Percentiles rank a stretch among this genome's conserved stretches.
These are phyloP conservation scores for Slavum lentiscoides DNA, from an alignment of 2,888 invertebrate species.

Conservation along the genomic window DNA sequence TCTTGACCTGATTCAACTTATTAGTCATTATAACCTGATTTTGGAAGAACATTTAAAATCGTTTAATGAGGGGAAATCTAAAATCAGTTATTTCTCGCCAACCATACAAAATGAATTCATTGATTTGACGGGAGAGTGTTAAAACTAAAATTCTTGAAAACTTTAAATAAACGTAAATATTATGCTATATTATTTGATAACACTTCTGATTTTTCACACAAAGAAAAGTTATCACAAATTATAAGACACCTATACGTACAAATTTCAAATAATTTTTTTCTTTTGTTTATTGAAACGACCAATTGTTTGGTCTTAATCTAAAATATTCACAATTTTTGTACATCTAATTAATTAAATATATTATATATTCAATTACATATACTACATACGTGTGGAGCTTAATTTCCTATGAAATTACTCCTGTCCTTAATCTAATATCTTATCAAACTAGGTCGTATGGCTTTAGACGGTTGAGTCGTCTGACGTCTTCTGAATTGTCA, in stretches of 20 bases:
- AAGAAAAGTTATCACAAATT: conserved; percentile 6
- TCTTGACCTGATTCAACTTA: conserved; percentile 6
- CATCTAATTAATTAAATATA: too few relatives aligned
- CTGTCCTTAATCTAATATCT: too few relatives aligned
- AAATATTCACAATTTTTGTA: too few relatives aligned
- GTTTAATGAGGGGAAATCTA: neutral
- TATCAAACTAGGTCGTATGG: too few relatives aligned
- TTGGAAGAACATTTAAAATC: neutral
- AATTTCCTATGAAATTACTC: too few relatives aligned
- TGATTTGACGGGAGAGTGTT: neutral
- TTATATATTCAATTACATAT: too few relatives aligned
- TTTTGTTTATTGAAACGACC: too few relatives aligned
- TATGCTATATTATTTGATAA: conserved; percentile 12
- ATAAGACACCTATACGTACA: conserved; percentile 18
- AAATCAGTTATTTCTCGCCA: conserved; percentile 9
- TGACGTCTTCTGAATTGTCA: too few relatives aligned
- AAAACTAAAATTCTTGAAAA: conserved; percentile 13
- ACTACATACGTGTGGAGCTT: too few relatives aligned
- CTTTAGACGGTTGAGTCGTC: too few relatives aligned
- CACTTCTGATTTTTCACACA: conserved; percentile 13
- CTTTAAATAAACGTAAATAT: conserved; percentile 12
- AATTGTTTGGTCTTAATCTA: too few relatives aligned
- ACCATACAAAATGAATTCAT: conserved; percentile 18
- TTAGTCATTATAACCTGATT: conserved; percentile 19
- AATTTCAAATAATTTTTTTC: conserved; percentile 12